A percentile compares a stretch with the other conserved stretches of the same genome.
Conservation (phyloP, 2,797 vertebrate genomes). For the Alauda arvensis region DNA sequence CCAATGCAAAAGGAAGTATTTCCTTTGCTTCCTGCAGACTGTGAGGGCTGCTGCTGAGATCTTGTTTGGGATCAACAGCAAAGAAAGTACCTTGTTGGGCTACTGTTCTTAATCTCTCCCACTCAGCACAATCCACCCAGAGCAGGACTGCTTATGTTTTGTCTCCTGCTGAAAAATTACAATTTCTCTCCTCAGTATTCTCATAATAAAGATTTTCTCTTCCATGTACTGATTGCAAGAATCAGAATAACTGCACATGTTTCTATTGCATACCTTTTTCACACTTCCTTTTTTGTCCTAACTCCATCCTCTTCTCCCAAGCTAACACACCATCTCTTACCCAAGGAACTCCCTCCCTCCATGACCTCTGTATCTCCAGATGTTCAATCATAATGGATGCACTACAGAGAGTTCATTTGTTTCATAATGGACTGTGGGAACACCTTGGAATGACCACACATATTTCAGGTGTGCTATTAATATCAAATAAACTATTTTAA, state of each 20-base stretch:
- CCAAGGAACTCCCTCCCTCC: not conserved
- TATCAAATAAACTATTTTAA: slow-evolving; percentile 40
- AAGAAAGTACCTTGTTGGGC: not conserved
- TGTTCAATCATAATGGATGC: rapidly evolving
- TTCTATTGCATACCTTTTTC: not conserved
- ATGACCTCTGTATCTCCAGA: not conserved
- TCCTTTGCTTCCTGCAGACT: not conserved
- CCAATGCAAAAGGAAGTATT: not conserved
- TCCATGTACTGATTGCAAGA: not conserved
- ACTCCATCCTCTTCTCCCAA: not conserved
- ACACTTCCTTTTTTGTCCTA: not conserved
- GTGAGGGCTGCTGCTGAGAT: not conserved
- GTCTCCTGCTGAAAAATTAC: not conserved
- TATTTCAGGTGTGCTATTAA: slow-evolving; percentile 43
- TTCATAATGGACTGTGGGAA: not conserved
- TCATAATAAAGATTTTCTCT: not conserved
- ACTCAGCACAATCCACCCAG: not conserved
- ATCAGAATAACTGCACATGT: not conserved
- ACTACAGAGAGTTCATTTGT: not conserved
- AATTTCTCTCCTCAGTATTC: not conserved
- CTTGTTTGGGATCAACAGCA: not conserved
- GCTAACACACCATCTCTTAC: not conserved
- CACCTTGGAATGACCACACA: slow-evolving; percentile 16
- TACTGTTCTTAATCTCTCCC: not conserved
- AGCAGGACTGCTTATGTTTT: not conserved